These are phyloP conservation scores for Rhinogobius similis DNA, from an alignment of 2,113 vertebrate species.

Conservation along the genomic window DNA sequence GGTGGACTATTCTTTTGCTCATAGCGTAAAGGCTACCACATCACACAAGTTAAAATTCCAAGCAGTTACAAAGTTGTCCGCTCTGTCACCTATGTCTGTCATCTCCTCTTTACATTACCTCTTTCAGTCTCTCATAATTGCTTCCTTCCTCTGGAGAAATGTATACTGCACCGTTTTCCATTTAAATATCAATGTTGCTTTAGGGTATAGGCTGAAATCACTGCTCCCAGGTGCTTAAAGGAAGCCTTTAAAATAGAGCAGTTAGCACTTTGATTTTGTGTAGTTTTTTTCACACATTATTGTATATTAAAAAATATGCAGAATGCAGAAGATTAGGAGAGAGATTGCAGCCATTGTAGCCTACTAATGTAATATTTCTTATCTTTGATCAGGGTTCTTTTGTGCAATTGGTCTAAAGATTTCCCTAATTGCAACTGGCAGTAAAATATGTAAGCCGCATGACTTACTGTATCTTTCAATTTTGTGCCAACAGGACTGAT, in stretches of 20 bases:
- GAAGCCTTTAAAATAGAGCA: conserved; percentile 11
- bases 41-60: neutral
- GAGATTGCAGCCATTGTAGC: neutral
- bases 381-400: neutral
- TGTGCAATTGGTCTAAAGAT: neutral
- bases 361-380: neutral
- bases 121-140: conserved; percentile 17
- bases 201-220: neutral
- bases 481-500: too few relatives aligned
- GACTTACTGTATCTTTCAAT: too few relatives aligned
- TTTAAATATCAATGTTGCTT: conserved; percentile 57
- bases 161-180: conserved; percentile 30
- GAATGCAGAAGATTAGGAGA: neutral
- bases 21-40: too few relatives aligned
- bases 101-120: neutral
- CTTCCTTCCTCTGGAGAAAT: conserved; percentile 29
- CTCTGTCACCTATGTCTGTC: neutral
- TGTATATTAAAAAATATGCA: neutral
- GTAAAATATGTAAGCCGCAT: neutral
- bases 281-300: neutral
- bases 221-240: conserved; percentile 22
- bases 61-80: neutral
- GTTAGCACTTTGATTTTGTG: neutral
- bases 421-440: neutral
- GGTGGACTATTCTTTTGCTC: too few relatives aligned